Evolutionary conservation across 2,888 invertebrate genomes (phyloP), one percentile per base, ranked within the genome.

Genomic region (Acutogordius australiensis): DNA sequence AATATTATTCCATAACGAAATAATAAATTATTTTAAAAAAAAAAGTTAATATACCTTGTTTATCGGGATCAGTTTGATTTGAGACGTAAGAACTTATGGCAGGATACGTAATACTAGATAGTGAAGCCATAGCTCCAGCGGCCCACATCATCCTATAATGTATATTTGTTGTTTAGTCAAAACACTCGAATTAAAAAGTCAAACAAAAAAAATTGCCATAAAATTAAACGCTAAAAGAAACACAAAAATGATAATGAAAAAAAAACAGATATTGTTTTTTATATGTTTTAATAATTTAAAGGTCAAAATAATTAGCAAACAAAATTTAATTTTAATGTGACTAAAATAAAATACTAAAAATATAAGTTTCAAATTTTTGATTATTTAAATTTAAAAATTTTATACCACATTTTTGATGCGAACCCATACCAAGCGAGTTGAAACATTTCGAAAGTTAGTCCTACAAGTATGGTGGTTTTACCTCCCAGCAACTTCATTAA

Each of bases 1-100:
- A n/a, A n/a, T n/a, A n/a, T n/a, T n/a, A n/a, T n/a, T n/a, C n/a
- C n/a, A n/a, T n/a, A n/a, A n/a, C n/a, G n/a, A n/a, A n/a, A n/a
- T n/a, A n/a, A n/a, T n/a, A n/a, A n/a, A n/a, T n/a, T n/a, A n/a
- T 37, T 37, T 37, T 13, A 8, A 8, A 37, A 8, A 37, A 37
- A 13, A 8, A 37, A 37, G 44, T 67, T 29, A 21, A 37, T 64
- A 60, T 64, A 76, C 84, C 97, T 76, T 97, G 97, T 68, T 88
- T 81, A 72, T 97, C 94, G n/a, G 85, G 82, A 68, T 87, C 82
- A 64, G 91, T 87, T 73, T 91, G 88, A 68, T 90, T 84, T 18
- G 91, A 91, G 61, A 91, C 91, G 73, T 90, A 97, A 44, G 94
- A 86, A 71, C 88, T 88, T 69, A 99, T 94, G 61, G 94, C 90